Evolutionary conservation across 2,888 invertebrate species (phyloP), one percentile per base, ranked within the genome.

Genomic region (Theretra japonica): DNA sequence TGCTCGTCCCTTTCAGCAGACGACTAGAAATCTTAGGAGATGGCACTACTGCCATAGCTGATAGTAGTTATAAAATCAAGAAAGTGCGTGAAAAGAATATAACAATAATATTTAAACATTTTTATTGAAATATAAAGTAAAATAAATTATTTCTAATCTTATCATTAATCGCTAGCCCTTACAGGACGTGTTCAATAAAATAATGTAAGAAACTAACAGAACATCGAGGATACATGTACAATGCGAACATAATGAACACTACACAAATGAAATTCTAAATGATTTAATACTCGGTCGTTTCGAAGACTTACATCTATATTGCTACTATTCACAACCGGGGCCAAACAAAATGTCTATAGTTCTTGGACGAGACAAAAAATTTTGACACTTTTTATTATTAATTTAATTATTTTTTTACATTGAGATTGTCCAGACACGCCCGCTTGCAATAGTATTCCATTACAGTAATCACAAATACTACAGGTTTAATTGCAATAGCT

Each of bases 321-420:
- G 80, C 86, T 83, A 84, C 74, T 77, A 81, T 80, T 86, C 87
- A 87, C 87, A 87, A 87, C 86, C 86, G 77, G 80, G 30, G 83
- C 81, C 74, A 80, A 82, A 80, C 71, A 70, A 71, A 71, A 56
- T 41, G 7, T 23, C 8, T 33, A 56, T 23, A 4, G 15, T 53
- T 25, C 25, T 58, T 58, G 58, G 58, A 25, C 17, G 25, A 25
- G 5, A 28, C 15, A 25, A 11, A 25, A 23, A 58, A 28, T 58
- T 58, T 58, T 58, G 58, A 58, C 17, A 15, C 25, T 25, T 58
- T n/a, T 28, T 28, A 17, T 4, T 17, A 1, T 17, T 58, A 25
- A 25, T 15, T 4, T 23, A 58, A 17, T 28, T 8, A 33, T 3
- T 21, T 11, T n/a, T 15, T 33, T 21, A 33, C n/a, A 41, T 4